Base-by-base conservation (phyloP, 1,140 invertebrate genomes). In the Drosophila arizonae region DNA sequence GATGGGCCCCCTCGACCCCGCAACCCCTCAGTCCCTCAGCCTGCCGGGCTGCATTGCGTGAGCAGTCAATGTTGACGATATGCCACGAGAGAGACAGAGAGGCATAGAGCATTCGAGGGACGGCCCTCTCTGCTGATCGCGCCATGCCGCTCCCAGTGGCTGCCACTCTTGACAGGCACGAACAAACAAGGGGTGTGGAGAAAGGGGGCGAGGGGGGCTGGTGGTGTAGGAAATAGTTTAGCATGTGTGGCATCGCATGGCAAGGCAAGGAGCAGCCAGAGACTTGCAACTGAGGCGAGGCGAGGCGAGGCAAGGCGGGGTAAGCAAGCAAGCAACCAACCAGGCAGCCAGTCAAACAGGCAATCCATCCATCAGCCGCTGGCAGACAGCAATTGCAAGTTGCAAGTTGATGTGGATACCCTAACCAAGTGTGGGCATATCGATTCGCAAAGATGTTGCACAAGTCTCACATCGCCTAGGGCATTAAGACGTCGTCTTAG, bases 331-430 rank as follows among this genome's bases (percentile, higher is more conserved):
- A 4, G 11, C 36, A 39, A 8, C 36, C 36, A 39, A 13, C 36
- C 36, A 39, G 76, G 56, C 56, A 66, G 54, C 67, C 79, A 82
- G 79, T 87, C 82, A 81, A 88, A 77, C 82, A 78, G 79, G 79
- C 84, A 88, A 88, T 87, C 84, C 84, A 88, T 87, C 84, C 84
- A 87, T 87, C 84, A 87, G 73, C 76, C 76, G 84, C 64, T 76
- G 77, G 81, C 82, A 86, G 82, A 76, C 81, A 86, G 80, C 80
- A 79, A 84, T 84, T 84, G 80, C 73, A 79, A 84, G 77, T 81
- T 86, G 81, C 66, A 69, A 76, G 69, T 69, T 76, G 77, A 74
- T 68, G 62, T 56, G 50, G 45, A 68, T 81, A 75, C 78, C 33
- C 82, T 78, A 52, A 69, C 63, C 41, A 33, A 56, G 0, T 1